These are phyloP conservation scores for Chamaea fasciata DNA, from an alignment of 2,113 vertebrate species.

Conservation along the genomic window DNA sequence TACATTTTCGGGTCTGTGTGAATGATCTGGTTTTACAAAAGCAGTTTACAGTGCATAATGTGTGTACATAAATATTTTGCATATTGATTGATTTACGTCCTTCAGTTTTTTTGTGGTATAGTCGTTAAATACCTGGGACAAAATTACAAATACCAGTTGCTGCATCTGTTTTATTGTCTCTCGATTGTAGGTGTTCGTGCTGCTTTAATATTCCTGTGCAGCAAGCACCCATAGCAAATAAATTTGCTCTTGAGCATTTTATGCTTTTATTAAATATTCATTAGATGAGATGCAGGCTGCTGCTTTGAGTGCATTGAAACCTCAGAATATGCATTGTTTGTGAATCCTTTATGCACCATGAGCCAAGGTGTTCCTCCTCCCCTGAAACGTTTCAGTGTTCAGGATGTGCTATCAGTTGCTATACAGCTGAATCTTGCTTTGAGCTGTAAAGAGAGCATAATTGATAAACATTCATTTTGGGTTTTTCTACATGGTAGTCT, in stretches of 20 bases:
- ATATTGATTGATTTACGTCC: background rate
- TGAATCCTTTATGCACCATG: background rate
- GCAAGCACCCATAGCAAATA: background rate
- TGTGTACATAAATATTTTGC: background rate
- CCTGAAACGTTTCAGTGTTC: background rate
- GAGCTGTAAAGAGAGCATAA: background rate
- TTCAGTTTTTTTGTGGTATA: background rate
- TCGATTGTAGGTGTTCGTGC: background rate
- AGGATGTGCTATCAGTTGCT: background rate
- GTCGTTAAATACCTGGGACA: background rate
- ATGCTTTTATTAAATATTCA: background rate
- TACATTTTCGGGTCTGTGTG: background rate
- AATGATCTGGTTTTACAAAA: background rate
- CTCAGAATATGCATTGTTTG: background rate
- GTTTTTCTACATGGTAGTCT: background rate
- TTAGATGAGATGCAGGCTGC: background rate
- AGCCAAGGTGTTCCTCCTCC: background rate
- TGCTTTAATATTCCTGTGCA: background rate
- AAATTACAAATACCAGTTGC: background rate
- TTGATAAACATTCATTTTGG: background rate
- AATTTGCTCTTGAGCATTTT: background rate
- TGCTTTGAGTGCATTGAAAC: background rate
- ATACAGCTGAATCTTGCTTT: background rate
- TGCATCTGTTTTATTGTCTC: background rate
- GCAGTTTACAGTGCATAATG: background rate